Conservation (phyloP, 2,888 invertebrate species). For the Plebejus argus region DNA sequence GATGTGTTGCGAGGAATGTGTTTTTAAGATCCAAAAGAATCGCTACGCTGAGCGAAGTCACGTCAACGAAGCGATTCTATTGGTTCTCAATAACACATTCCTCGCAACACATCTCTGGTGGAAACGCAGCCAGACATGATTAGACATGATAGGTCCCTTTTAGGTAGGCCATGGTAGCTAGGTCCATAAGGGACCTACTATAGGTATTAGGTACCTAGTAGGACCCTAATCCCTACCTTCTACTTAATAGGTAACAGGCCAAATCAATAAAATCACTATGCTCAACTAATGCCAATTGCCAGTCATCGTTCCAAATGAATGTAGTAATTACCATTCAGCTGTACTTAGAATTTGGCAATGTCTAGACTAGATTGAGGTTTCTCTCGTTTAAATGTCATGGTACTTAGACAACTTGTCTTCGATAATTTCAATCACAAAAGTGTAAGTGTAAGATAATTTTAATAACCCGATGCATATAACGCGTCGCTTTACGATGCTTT, state of each 20-base stretch:
- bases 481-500: neutral
- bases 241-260: neutral
- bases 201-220: neutral
- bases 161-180: no score
- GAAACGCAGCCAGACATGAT: no score
- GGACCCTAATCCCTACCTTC: neutral
- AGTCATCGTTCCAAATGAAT: conserved; percentile 2
- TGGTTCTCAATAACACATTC: no score
- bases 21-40: no score
- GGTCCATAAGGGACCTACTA: no score
- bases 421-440: neutral
- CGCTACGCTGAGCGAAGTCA: no score
- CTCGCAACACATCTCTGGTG: no score
- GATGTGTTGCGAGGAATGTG: no score
- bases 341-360: neutral
- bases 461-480: neutral
- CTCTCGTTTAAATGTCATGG: neutral
- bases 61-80: no score
- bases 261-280: neutral
- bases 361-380: neutral
- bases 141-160: no score
- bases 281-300: neutral
- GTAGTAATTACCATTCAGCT: neutral
- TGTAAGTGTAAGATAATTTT: neutral
- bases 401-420: no score